Percentiles rank a stretch among this genome's conserved stretches.
phyloP scores from a whole-genome alignment of 2,888 invertebrate genomes.

The Hetaerina titia region DNA sequence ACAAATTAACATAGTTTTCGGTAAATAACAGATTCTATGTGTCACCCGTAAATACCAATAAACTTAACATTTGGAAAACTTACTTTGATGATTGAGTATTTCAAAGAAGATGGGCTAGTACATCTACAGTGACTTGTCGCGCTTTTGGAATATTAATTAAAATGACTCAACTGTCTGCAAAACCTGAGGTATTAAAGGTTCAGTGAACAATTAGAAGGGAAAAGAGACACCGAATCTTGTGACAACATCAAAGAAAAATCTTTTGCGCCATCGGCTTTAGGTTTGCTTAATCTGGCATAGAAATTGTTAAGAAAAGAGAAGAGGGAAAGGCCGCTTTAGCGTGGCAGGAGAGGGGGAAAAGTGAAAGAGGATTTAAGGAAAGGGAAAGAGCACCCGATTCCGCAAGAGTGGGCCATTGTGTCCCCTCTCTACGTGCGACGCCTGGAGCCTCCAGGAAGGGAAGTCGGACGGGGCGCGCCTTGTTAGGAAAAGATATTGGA shows the following conservation, averaged over 20 bases:
- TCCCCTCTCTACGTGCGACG: neutral
- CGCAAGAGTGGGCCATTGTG: constrained; percentile 12
- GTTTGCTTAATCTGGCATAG: neutral
- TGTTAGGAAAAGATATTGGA: constrained; percentile 3
- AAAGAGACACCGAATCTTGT: neutral
- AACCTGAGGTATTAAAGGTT: neutral
- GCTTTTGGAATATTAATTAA: neutral
- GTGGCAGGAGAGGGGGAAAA: neutral
- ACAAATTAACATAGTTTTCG: neutral
- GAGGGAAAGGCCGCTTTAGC: neutral
- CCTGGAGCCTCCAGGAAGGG: neutral
- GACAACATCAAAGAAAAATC: neutral
- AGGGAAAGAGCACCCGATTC: neutral
- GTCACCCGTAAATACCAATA: neutral
- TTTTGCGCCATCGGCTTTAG: neutral
- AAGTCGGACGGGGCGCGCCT: neutral
- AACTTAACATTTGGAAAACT: neutral
- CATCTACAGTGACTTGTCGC: too few species aligned
- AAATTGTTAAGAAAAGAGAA: neutral
- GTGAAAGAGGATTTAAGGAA: neutral
- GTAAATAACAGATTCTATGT: neutral
- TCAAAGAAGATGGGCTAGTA: neutral
- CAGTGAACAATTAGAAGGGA: neutral
- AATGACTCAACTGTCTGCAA: neutral
- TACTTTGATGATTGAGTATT: neutral